These are phyloP conservation scores for Taenioides sp. DNA, from an alignment of 2,797 vertebrate species.

Conservation along the genomic window DNA sequence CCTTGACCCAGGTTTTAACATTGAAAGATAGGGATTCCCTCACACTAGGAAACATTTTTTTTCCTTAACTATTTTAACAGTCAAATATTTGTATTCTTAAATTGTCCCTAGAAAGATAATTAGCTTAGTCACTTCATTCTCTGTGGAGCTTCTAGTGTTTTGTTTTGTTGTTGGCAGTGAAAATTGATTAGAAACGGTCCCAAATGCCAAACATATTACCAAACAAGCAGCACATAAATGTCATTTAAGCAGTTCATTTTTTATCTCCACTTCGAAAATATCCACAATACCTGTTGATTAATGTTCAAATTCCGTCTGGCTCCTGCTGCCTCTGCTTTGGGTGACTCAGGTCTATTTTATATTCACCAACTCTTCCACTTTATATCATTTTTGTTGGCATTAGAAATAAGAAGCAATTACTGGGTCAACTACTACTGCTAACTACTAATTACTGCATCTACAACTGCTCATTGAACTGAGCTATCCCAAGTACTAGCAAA, in stretches of 20 bases:
- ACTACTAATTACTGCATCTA: no score
- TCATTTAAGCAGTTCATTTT: conserved; percentile 28
- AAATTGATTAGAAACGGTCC: background rate
- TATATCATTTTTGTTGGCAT: background rate
- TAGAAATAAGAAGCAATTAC: background rate
- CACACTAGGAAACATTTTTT: background rate
- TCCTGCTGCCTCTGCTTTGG: conserved; percentile 4
- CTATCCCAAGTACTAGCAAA: no score
- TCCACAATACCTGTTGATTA: conserved; percentile 26
- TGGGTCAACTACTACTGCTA: no score
- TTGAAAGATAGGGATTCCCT: background rate
- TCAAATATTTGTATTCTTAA: background rate
- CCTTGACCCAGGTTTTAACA: no score
- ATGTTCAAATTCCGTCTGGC: conserved; percentile 15
- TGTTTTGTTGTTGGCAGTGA: background rate
- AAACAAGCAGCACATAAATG: background rate
- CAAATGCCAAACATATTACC: conserved; percentile 14
- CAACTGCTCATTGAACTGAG: no score
- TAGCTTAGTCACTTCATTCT: background rate
- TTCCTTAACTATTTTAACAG: background rate
- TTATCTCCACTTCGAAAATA: conserved; percentile 8
- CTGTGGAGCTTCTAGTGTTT: background rate
- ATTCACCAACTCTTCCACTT: conserved; percentile 27
- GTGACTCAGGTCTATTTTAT: conserved; percentile 39
- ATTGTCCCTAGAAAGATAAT: background rate